phyloP scores from a whole-genome alignment of 2,888 invertebrate species.

The Tenthredo mesomela region DNA sequence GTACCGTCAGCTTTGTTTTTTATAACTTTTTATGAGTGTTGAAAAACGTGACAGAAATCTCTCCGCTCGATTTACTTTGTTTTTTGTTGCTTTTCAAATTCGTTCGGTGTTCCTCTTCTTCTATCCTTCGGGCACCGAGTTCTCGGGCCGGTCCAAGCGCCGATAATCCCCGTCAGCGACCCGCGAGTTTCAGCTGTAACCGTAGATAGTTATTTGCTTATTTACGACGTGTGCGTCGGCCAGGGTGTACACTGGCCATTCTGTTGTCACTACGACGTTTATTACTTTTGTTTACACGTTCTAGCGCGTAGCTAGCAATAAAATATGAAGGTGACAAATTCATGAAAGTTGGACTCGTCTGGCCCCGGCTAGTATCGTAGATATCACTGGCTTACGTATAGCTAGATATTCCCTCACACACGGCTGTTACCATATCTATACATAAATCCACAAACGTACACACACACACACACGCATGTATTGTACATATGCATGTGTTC shows the following conservation, averaged over 20 bases:
- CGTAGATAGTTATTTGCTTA: conserved; percentile 52
- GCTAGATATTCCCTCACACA: background rate
- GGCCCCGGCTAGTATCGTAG: background rate
- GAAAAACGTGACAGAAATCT: conserved; percentile 26
- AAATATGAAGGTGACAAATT: conserved; percentile 49
- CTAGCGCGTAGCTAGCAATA: conserved; percentile 16
- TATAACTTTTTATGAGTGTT: conserved; percentile 15
- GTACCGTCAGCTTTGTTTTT: conserved; percentile 5
- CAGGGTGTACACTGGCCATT: conserved; percentile 18
- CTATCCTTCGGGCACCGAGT: conserved; percentile 1
- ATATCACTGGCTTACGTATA: conserved; percentile 12
- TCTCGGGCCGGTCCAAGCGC: conserved; percentile 22
- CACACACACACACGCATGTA: too few species aligned
- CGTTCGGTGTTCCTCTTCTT: conserved; percentile 19
- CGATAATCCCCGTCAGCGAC: conserved; percentile 50
- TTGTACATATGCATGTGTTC: background rate
- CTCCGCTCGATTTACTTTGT: conserved; percentile 15
- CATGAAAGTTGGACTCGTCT: conserved; percentile 16
- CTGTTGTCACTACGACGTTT: conserved; percentile 39
- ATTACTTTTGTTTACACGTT: conserved; percentile 49
- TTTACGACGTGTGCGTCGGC: conserved; percentile 35
- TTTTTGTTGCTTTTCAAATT: conserved; percentile 33
- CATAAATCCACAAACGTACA: background rate
- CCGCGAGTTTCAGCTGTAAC: conserved; percentile 36
- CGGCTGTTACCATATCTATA: background rate